These are phyloP conservation scores for Rhadinocentrus ornatus DNA, from an alignment of 2,797 vertebrate genomes.

Conservation along the genomic window DNA sequence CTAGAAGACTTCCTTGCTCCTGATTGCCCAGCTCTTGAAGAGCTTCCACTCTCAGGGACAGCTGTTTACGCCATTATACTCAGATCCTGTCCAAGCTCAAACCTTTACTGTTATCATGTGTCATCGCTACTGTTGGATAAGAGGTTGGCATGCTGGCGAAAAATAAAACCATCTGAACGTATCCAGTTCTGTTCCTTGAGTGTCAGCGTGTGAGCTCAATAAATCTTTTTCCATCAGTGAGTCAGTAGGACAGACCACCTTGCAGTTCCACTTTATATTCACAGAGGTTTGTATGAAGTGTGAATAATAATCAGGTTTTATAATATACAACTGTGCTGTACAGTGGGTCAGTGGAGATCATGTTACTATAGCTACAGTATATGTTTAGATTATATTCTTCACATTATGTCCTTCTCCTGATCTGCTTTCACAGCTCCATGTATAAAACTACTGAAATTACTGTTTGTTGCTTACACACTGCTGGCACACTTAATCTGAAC, in stretches of 20 bases:
- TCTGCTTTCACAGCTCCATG: slow-evolving; percentile 18
- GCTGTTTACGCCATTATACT: slow-evolving; percentile 26
- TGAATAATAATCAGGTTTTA: slow-evolving; percentile 6
- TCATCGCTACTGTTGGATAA: slow-evolving; percentile 57
- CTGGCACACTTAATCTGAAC: background rate
- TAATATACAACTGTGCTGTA: slow-evolving; percentile 23
- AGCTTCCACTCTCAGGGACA: slow-evolving; percentile 14
- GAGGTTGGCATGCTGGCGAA: background rate
- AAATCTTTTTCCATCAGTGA: slow-evolving; percentile 40
- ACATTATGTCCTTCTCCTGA: slow-evolving; percentile 14
- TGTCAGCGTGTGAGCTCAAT: slow-evolving; percentile 32
- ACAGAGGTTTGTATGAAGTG: slow-evolving; percentile 10
- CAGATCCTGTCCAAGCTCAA: slow-evolving; percentile 20
- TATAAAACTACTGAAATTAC: background rate
- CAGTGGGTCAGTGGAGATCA: slow-evolving; percentile 9
- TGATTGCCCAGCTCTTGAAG: slow-evolving; percentile 6
- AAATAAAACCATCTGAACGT: background rate
- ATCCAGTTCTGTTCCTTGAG: slow-evolving; percentile 8
- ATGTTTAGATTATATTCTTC: slow-evolving; percentile 29
- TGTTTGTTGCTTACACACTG: background rate
- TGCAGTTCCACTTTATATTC: slow-evolving; percentile 20
- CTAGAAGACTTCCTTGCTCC: background rate
- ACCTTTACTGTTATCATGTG: slow-evolving; percentile 22
- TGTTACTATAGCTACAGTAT: slow-evolving; percentile 17
- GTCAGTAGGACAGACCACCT: background rate